These are phyloP conservation scores for Listronotus oregonensis DNA, from an alignment of 1,140 invertebrate genomes.

Conservation along the genomic window DNA sequence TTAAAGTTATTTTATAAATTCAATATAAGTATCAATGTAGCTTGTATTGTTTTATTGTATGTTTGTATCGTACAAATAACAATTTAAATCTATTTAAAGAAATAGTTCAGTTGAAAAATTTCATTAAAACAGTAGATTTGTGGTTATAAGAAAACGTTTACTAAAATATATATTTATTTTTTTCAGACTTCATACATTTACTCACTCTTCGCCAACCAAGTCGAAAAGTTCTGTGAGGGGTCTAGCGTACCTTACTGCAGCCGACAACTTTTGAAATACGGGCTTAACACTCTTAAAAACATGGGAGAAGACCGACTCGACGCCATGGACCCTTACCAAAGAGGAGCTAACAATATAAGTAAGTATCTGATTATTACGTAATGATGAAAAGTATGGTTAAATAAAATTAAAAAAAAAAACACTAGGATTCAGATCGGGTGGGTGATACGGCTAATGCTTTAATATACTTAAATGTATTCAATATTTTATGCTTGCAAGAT, in stretches of 20 bases:
- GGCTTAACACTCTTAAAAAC: constrained; percentile 65
- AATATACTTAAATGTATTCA: background rate
- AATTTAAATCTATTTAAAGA: too few relatives aligned
- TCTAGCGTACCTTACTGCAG: constrained; percentile 67
- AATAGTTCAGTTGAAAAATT: too few relatives aligned
- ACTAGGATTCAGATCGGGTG: background rate
- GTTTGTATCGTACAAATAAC: too few relatives aligned
- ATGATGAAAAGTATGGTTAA: too few relatives aligned
- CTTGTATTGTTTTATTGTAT: too few relatives aligned
- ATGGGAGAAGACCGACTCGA: constrained; percentile 69
- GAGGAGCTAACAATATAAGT: constrained; percentile 43
- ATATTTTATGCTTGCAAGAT: background rate
- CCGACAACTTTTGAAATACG: constrained; percentile 67
- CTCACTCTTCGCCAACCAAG: constrained; percentile 69
- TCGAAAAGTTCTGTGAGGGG: constrained; percentile 65
- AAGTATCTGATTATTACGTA: constrained; percentile 19
- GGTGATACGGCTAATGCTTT: background rate
- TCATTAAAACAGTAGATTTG: too few relatives aligned
- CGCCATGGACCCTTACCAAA: constrained; percentile 72
- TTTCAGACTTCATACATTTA: constrained; percentile 73
- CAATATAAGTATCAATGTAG: too few relatives aligned
- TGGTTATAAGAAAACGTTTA: too few relatives aligned
- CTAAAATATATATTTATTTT: constrained; percentile 9
- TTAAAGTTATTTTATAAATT: too few relatives aligned
- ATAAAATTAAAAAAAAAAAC: background rate